phyloP scores from a whole-genome alignment of 2,797 vertebrate species.

The Hoplostethus mediterraneus region DNA sequence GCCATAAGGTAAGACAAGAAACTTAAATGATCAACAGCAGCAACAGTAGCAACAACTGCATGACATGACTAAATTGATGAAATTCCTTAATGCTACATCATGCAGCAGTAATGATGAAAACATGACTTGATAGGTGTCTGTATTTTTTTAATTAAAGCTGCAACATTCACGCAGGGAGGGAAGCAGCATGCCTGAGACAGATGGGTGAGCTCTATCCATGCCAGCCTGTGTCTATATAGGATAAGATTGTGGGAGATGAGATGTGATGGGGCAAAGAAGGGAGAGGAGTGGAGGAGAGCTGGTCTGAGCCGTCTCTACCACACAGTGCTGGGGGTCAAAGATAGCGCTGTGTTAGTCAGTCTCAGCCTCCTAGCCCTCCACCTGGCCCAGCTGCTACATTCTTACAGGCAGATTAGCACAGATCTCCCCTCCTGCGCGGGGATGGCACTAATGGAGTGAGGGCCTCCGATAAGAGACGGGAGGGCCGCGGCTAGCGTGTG shows the following conservation, averaged over 20 bases:
- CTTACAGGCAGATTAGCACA: slow-evolving; percentile 84
- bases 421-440: slow-evolving; percentile 82
- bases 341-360: slow-evolving; percentile 71
- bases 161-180: slow-evolving; percentile 61
- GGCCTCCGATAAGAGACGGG: slow-evolving; percentile 84
- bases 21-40: neutral
- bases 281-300: slow-evolving; percentile 75
- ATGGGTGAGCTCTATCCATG: slow-evolving; percentile 71
- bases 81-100: neutral
- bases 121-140: slow-evolving; percentile 55
- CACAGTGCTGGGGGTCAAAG: slow-evolving; percentile 78
- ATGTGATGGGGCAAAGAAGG: slow-evolving; percentile 54
- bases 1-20: neutral
- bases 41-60: slow-evolving; percentile 6
- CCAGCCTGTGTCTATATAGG: slow-evolving; percentile 58
- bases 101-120: slow-evolving; percentile 34
- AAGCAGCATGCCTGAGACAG: slow-evolving; percentile 56
- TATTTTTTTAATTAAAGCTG: slow-evolving; percentile 72
- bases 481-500: slow-evolving; percentile 68
- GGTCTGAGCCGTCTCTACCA: slow-evolving; percentile 80
- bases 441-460: slow-evolving; percentile 87
- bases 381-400: slow-evolving; percentile 84
- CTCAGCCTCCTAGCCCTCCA: slow-evolving; percentile 77
- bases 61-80: neutral
- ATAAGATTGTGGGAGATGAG: slow-evolving; percentile 70